Evolutionary conservation across 2,113 vertebrate genomes (phyloP).

Genomic region (Protomyctophum bolini): DNA sequence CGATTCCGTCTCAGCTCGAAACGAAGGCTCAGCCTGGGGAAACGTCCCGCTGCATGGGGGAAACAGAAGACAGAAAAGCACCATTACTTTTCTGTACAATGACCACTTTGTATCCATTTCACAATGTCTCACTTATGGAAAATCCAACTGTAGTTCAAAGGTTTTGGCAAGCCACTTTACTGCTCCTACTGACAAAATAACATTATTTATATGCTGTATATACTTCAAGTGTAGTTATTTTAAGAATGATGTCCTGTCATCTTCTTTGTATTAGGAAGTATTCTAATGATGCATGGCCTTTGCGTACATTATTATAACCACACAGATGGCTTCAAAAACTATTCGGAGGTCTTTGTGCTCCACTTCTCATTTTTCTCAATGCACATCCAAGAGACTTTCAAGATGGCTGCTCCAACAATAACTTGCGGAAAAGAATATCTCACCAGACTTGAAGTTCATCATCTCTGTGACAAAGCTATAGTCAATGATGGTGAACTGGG

Average conservation of each 20-base stretch:
- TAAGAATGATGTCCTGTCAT: slow-evolving; percentile 29
- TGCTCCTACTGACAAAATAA: slow-evolving; percentile 16
- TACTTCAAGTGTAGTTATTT: slow-evolving; percentile 12
- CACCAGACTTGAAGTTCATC: slow-evolving; percentile 97
- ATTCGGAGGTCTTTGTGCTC: background rate
- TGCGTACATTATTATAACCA: slow-evolving; percentile 55
- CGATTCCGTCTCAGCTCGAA: slow-evolving; percentile 91
- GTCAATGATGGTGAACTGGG: slow-evolving; percentile 96
- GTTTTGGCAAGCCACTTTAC: background rate
- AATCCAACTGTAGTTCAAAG: slow-evolving; percentile 23
- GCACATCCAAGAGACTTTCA: background rate
- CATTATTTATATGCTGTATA: background rate
- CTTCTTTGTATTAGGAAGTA: slow-evolving; percentile 27
- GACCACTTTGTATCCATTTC: slow-evolving; percentile 31
- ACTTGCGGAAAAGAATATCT: slow-evolving; percentile 31
- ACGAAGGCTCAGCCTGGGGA: slow-evolving; percentile 92
- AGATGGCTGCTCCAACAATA: background rate
- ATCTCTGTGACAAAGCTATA: slow-evolving; percentile 92
- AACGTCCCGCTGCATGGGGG: slow-evolving; percentile 84
- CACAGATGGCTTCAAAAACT: slow-evolving; percentile 41
- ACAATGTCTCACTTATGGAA: background rate
- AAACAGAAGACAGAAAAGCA: slow-evolving; percentile 29
- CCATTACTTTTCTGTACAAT: slow-evolving; percentile 23
- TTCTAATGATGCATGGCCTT: slow-evolving; percentile 46
- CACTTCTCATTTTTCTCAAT: too few relatives aligned